These are phyloP conservation scores for Macroramphosus scolopax DNA, from an alignment of 2,797 vertebrate species.

Conservation along the genomic window DNA sequence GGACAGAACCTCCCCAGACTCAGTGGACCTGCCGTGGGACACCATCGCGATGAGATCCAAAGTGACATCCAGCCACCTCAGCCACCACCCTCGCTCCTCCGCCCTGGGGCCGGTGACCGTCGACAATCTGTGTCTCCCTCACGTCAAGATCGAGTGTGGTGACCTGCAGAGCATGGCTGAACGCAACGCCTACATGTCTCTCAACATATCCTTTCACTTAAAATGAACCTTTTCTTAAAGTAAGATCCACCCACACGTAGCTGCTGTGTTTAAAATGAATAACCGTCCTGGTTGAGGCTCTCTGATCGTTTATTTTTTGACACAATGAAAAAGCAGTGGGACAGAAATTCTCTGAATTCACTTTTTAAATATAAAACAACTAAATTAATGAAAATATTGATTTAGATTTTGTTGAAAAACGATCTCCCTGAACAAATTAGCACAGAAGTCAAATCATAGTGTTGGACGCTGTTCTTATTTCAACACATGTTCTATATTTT, in stretches of 20 bases:
- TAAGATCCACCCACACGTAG: not conserved
- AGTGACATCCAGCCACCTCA: conserved; percentile 71
- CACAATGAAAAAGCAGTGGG: no score
- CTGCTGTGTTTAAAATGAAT: not conserved
- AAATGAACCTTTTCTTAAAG: not conserved
- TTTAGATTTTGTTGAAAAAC: no score
- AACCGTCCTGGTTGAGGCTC: no score
- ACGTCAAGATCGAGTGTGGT: conserved; percentile 80
- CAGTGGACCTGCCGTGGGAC: conserved; percentile 80
- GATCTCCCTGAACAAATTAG: not conserved
- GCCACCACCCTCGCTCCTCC: conserved; percentile 73
- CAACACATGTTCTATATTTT: conserved; percentile 13
- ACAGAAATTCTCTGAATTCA: no score
- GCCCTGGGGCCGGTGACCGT: conserved; percentile 62
- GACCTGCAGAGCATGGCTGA: conserved; percentile 78
- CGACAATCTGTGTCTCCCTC: conserved; percentile 77
- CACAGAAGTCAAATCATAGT: not conserved
- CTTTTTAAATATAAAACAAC: no score
- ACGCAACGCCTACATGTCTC: conserved; percentile 75
- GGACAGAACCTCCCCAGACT: conserved; percentile 74
- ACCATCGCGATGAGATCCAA: conserved; percentile 78
- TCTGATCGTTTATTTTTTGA: no score
- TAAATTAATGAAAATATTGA: no score
- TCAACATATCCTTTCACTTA: conserved; percentile 90
- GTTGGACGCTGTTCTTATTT: not conserved